Evolutionary conservation across 2,888 invertebrate species (phyloP).

Genomic region (Drosophila kokeensis): DNA sequence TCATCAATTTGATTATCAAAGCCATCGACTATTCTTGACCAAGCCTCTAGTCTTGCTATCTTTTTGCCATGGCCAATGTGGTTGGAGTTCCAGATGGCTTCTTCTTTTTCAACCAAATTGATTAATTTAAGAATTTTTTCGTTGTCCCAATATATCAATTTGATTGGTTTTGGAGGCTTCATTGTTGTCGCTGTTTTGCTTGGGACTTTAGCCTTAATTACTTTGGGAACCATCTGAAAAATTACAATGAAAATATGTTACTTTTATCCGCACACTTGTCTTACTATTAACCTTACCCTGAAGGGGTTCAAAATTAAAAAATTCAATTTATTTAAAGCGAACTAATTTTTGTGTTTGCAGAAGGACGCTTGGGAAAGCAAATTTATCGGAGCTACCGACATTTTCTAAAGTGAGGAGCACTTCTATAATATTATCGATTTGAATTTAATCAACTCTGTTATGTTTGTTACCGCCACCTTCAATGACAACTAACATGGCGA

Average conservation of each 20-base stretch:
- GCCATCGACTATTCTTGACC: not conserved
- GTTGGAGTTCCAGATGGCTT: conserved; percentile 1
- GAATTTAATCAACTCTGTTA: not conserved
- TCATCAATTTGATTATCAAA: not conserved
- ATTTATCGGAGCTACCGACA: not conserved
- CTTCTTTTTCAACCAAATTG: not conserved
- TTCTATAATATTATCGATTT: not conserved
- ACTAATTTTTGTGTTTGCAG: not conserved
- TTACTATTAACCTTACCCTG: not conserved
- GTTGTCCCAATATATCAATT: not conserved
- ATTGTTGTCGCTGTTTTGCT: not conserved
- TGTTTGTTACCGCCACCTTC: conserved; percentile 11
- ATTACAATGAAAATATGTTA: not conserved
- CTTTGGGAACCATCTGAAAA: conserved; percentile 2
- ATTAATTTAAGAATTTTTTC: not conserved
- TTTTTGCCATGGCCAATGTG: not conserved
- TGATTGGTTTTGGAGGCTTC: not conserved
- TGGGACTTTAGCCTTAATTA: not conserved
- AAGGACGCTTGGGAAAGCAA: not conserved
- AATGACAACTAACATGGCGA: conserved; percentile 46
- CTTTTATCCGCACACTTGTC: not conserved
- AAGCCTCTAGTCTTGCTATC: not conserved
- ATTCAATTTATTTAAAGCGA: not conserved
- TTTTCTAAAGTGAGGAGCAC: not conserved
- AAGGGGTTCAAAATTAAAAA: not conserved